Conservation (phyloP, 2,797 vertebrate species). For the Anomalospiza imberbis region DNA sequence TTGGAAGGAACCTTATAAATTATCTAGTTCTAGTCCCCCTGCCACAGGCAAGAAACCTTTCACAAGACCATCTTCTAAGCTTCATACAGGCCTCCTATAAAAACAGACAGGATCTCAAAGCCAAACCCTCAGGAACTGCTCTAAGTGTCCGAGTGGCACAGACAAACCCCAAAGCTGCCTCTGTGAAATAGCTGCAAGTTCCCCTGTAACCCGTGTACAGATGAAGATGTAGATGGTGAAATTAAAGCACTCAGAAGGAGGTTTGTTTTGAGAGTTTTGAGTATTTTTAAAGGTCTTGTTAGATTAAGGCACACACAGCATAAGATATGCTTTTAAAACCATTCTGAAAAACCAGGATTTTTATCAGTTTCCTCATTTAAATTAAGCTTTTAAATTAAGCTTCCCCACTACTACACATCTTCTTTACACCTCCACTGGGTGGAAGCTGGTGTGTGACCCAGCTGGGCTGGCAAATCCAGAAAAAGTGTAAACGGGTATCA, state of each 20-base stretch:
- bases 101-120: neutral
- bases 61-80: neutral
- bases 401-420: neutral
- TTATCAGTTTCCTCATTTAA: neutral
- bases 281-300: neutral
- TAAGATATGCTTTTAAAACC: neutral
- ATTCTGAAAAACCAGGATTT: neutral
- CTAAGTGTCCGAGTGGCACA: neutral
- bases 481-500: neutral
- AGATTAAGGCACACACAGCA: neutral
- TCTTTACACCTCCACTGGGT: neutral
- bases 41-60: neutral
- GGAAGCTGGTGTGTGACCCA: neutral
- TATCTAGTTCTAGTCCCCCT: neutral
- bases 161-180: neutral
- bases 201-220: fast-evolving
- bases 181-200: neutral
- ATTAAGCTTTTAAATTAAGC: neutral
- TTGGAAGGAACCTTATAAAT: neutral
- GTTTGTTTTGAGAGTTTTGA: neutral
- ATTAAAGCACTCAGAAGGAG: neutral
- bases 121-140: neutral
- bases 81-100: neutral
- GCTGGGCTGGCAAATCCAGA: neutral
- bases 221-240: neutral